phyloP scores from a whole-genome alignment of 2,797 vertebrate genomes.

The Borostomias antarcticus region DNA sequence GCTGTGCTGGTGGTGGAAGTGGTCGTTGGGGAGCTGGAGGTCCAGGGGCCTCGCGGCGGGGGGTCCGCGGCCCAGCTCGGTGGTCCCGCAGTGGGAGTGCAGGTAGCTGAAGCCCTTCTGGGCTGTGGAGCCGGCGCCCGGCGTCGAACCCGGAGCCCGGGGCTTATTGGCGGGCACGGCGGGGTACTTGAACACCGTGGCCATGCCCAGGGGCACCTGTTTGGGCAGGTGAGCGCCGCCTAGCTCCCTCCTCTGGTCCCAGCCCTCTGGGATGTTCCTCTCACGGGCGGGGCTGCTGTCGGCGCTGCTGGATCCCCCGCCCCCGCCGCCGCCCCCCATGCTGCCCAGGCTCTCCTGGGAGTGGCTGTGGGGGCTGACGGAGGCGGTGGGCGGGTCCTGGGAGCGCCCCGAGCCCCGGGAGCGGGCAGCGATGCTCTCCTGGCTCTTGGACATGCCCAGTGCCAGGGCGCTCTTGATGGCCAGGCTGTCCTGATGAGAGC shows the following conservation, averaged over 20 bases:
- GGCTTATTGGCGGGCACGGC: constrained; percentile 78
- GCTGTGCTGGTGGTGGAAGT: neutral
- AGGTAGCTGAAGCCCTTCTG: constrained; percentile 81
- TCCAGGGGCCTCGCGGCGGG: neutral
- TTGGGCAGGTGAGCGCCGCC: constrained; percentile 59
- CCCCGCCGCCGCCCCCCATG: no score
- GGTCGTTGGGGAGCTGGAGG: neutral
- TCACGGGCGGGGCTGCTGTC: constrained; percentile 76
- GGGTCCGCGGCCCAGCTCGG: constrained; percentile 34
- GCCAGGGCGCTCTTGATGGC: constrained; percentile 67
- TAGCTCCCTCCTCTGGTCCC: constrained; percentile 70
- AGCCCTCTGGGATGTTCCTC: constrained; percentile 89
- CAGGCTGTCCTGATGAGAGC: constrained; percentile 80
- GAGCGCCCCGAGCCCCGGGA: constrained; percentile 90
- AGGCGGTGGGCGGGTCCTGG: constrained; percentile 81
- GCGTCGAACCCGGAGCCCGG: constrained; percentile 46
- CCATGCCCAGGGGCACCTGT: constrained; percentile 74
- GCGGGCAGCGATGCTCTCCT: constrained; percentile 88
- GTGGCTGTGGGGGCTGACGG: constrained; percentile 66
- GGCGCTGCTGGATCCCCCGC: no score
- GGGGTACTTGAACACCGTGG: constrained; percentile 83
- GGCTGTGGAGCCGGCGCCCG: constrained; percentile 61
- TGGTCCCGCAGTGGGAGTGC: constrained; percentile 69
- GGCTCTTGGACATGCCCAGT: constrained; percentile 70
- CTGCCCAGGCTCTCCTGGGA: constrained; percentile 82